Percentiles rank a stretch among this genome's conserved stretches.
phyloP scores from a whole-genome alignment of 1,140 invertebrate genomes.

The Hormaphis cornu region DNA sequence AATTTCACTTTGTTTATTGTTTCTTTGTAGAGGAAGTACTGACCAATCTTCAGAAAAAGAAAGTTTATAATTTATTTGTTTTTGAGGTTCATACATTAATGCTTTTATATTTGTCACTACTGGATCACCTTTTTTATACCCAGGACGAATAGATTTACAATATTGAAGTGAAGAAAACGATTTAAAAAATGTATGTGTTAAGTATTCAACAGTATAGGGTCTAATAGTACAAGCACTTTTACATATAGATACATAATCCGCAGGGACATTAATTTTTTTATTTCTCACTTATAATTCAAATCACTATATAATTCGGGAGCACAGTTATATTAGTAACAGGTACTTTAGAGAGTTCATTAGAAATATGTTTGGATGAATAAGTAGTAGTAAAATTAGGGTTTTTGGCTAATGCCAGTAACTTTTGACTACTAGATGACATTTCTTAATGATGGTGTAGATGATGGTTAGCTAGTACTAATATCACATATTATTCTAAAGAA shows the following conservation, averaged over 20 bases:
- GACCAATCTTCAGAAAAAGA: neutral
- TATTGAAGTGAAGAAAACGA: neutral
- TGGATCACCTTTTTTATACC: slow-evolving; percentile 12
- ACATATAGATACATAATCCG: slow-evolving; percentile 33
- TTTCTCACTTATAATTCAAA: slow-evolving; percentile 12
- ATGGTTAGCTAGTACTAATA: no score
- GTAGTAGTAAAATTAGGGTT: no score
- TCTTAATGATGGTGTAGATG: no score
- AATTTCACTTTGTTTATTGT: neutral
- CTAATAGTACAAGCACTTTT: neutral
- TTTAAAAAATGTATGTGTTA: slow-evolving; percentile 32
- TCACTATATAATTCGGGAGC: no score
- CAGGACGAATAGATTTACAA: slow-evolving; percentile 31
- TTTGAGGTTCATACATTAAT: slow-evolving; percentile 34
- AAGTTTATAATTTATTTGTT: neutral
- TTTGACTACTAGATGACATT: no score
- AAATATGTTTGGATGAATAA: no score
- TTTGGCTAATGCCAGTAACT: no score
- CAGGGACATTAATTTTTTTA: slow-evolving; percentile 34
- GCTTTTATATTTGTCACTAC: slow-evolving; percentile 33
- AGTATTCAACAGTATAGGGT: slow-evolving; percentile 26
- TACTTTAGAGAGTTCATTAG: no score
- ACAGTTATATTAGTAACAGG: no score
- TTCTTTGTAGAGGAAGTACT: neutral
- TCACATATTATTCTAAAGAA: no score